Conservation (phyloP, 2,113 vertebrate species). For the Lutjanus erythropterus region DNA sequence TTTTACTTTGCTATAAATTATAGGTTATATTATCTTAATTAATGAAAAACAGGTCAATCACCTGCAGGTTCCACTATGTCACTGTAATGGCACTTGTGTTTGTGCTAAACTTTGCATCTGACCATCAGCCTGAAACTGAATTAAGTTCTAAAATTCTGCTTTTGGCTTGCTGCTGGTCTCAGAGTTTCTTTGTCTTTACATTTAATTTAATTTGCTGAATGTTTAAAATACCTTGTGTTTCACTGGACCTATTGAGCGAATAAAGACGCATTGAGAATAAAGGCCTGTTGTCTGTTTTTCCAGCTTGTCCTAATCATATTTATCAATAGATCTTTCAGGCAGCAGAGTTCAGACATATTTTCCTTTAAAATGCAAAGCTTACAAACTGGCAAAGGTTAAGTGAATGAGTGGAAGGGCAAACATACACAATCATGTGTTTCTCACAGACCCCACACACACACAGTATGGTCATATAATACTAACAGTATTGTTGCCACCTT, state of each 20-base stretch:
- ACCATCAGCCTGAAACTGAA: neutral
- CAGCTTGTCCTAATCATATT: slow-evolving; percentile 17
- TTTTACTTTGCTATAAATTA: slow-evolving; percentile 31
- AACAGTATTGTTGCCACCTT: slow-evolving; percentile 55
- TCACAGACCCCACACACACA: slow-evolving; percentile 9
- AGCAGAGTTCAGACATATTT: slow-evolving; percentile 42
- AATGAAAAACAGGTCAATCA: slow-evolving; percentile 28
- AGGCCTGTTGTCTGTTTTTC: no score
- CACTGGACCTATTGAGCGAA: neutral
- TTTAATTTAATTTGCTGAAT: neutral
- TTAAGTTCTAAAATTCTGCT: neutral
- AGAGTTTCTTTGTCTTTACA: neutral
- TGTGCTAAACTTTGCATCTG: neutral
- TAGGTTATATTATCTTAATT: slow-evolving; percentile 1
- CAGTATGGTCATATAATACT: slow-evolving; percentile 12
- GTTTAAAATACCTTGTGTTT: neutral
- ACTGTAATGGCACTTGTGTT: neutral
- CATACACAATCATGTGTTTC: slow-evolving; percentile 17
- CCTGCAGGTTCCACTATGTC: neutral
- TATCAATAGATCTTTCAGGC: slow-evolving; percentile 46
- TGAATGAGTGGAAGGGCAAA: slow-evolving; percentile 57
- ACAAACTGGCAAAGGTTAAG: slow-evolving; percentile 56
- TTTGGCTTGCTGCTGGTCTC: neutral
- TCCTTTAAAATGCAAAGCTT: slow-evolving; percentile 38
- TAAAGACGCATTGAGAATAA: neutral